Evolutionary conservation across 1,140 invertebrate genomes (phyloP), one percentile per base, ranked within the genome.

Genomic region (Lepidostoma basale): DNA sequence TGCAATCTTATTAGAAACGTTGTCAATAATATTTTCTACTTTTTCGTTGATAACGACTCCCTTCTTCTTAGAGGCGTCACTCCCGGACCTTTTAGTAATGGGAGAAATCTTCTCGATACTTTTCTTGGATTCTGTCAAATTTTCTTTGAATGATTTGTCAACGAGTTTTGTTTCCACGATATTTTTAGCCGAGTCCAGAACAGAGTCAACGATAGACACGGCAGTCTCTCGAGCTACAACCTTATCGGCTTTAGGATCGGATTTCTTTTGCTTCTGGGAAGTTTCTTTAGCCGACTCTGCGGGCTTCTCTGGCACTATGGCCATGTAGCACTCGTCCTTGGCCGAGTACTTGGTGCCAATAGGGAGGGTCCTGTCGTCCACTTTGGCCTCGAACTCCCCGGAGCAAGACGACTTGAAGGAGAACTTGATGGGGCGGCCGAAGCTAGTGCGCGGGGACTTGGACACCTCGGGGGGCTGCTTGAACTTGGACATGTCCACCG

Each of bases 131-230:
- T 65, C 47, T 9, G 64, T 26, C 47, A 45, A 62, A n/a, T 23
- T 65, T 60, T 62, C 66, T 70, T 62, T 63, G 33, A 60, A 71
- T 16, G 60, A 36, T 56, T 73, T 58, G 8, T 70, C 42, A 18
- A 69, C n/a, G 0, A 68, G 42, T 64, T 71, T 26, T 16, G 62
- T 36, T 22, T 47, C 18, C n/a, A 72, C 60, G 56, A 74, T 59
- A 69, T 67, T 59, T 70, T 70, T 18, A 70, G 72, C 69, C 5
- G 74, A 74, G 33, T 74, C 72, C 9, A 73, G 49, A 58, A 73
- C 63, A 3, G 67, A 69, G 63, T 73, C 70, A 30, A 73, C 62
- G 10, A 73, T 62, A 45, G 62, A 69, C 26, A 69, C 70, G 23
- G 70, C 70, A 22, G 70, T 69, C 23, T 73, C 70, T 10, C 67